These are phyloP conservation scores for Eupithecia centaureata DNA, from an alignment of 2,888 invertebrate species.

Conservation along the genomic window DNA sequence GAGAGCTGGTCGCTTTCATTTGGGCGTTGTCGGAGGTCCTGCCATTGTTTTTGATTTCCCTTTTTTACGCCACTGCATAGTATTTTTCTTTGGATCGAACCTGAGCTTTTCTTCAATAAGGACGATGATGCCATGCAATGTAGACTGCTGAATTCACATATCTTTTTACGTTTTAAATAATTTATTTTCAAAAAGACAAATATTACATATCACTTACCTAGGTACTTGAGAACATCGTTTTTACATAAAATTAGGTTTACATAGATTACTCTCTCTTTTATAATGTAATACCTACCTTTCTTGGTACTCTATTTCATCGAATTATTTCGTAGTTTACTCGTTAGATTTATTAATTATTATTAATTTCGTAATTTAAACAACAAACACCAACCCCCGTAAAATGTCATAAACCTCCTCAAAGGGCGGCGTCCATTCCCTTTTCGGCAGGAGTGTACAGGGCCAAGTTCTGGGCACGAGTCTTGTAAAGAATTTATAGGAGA, in stretches of 20 bases:
- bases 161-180: too few species aligned
- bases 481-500: conserved; percentile 80
- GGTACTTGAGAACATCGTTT: too few species aligned
- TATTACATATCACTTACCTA: too few species aligned
- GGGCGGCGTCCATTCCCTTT: conserved; percentile 52
- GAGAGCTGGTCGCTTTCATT: conserved; percentile 32
- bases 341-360: too few species aligned
- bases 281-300: too few species aligned
- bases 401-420: conserved; percentile 37
- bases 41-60: conserved; percentile 18
- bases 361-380: background rate
- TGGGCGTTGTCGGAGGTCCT: conserved; percentile 16
- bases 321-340: too few species aligned
- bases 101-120: background rate
- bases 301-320: background rate
- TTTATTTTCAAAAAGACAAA: too few species aligned
- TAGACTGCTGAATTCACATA: too few species aligned
- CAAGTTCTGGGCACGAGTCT: conserved; percentile 75
- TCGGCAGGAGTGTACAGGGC: conserved; percentile 74
- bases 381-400: background rate
- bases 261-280: too few species aligned
- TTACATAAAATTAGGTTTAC: too few species aligned
- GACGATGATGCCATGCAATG: too few species aligned
- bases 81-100: background rate
- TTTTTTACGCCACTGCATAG: background rate